Base-by-base conservation (phyloP, 2,113 vertebrate species). In the Ibidorhyncha struthersii region DNA sequence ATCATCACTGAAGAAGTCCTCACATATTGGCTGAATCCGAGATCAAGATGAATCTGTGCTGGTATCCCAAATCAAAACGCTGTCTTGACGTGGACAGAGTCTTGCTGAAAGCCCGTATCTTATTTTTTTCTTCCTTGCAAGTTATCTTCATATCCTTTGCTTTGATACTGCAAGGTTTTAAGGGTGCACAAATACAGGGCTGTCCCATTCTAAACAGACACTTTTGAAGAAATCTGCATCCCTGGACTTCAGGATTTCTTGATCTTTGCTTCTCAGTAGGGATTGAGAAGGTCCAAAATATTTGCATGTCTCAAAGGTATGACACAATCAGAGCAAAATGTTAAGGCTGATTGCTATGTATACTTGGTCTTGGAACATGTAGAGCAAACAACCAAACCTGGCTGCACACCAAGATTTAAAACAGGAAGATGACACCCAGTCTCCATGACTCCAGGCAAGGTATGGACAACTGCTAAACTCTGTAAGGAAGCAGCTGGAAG, bases 341-440 rank as follows among this genome's bases (percentile, higher is more conserved):
- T 96, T 95, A 96, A 90, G 87, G 90, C 66, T 77, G 76, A 77
- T 2, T 94, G 92, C 95, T 94, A 94, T 94, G 96, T 73, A 50
- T 14, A 63, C 79, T 62, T 77, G 45, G 56, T 94, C 92, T 85
- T 56, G 27, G 53, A 95, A 90, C 62, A 82, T 2, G 17, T 12
- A 77, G 40, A 93, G 62, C 95, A 94, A 96, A 93, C 87, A 96
- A 94, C 78, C 62, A 93, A 85, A 93, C 66, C 95, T 96, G 96
- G 96, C 96, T 90, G 85, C 67, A 80, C 87, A 93, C 58, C 95
- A 97, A 85, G 87, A 79, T 77, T 91, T 96, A 96, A 96, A 96
- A 96, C 62, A 88, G 85, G 92, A 94, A 93, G 87, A 85, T 96
- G 96, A 97, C 87, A 94, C 80, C 90, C 74, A 93, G 78, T 65